phyloP scores from a whole-genome alignment of 2,797 vertebrate genomes.

The Coracias cyanogaster region DNA sequence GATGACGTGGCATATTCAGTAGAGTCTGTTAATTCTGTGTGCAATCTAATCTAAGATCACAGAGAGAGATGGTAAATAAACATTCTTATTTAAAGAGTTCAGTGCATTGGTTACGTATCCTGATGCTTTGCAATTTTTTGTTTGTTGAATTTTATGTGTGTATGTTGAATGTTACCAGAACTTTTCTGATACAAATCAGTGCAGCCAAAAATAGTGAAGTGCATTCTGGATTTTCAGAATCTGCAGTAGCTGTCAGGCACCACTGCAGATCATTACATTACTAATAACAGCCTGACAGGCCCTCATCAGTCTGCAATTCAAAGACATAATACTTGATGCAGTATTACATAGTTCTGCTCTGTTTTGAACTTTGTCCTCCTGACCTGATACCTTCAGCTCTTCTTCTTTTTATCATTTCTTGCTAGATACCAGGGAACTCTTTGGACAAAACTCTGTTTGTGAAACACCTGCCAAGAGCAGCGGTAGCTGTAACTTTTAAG shows the following conservation, averaged over 20 bases:
- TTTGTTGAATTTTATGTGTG: neutral
- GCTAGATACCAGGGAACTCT: neutral
- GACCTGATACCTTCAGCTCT: neutral
- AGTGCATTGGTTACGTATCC: neutral
- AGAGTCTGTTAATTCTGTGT: neutral
- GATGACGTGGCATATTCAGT: neutral
- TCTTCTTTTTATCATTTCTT: neutral
- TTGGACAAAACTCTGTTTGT: neutral
- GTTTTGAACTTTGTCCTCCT: neutral
- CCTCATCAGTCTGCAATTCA: neutral
- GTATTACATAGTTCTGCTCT: neutral
- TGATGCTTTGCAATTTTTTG: neutral
- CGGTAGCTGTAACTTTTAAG: neutral
- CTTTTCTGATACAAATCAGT: neutral
- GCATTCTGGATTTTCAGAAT: neutral
- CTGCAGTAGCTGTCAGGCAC: neutral
- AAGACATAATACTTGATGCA: neutral
- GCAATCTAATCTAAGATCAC: neutral
- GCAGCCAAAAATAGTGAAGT: neutral
- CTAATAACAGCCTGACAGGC: neutral
- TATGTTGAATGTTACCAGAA: neutral
- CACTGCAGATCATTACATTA: neutral
- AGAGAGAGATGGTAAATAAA: neutral
- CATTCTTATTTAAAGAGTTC: neutral
- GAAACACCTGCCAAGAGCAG: neutral